Percentiles rank a stretch among this genome's conserved stretches.
Evolutionary conservation across 2,888 invertebrate genomes (phyloP).

Genomic region (Hydroisotoma schaefferi): DNA sequence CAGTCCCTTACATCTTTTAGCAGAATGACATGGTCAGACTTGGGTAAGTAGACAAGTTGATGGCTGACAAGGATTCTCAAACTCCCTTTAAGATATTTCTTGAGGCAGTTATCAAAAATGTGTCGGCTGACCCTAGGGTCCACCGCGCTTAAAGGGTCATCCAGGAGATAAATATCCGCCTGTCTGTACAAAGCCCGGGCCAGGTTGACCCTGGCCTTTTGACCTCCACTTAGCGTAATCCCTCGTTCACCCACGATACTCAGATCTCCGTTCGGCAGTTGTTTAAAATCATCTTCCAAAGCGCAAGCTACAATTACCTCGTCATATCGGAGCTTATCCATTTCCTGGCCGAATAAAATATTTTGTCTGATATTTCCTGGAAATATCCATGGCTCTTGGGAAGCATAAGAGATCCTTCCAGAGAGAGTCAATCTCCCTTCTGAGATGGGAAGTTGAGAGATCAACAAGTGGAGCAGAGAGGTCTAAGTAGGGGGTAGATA

Average conservation of each 20-base stretch:
- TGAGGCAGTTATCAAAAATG: conserved; percentile 54
- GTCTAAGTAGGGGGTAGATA: conserved; percentile 14
- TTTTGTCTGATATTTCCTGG: conserved; percentile 38
- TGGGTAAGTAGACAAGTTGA: conserved; percentile 73
- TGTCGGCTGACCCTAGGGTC: conserved; percentile 55
- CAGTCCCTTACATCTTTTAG: conserved; percentile 58
- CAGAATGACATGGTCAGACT: conserved; percentile 64
- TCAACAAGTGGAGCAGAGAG: conserved; percentile 49
- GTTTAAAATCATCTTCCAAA: conserved; percentile 47
- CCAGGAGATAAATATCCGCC: conserved; percentile 56
- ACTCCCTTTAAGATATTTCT: conserved; percentile 51
- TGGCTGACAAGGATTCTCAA: conserved; percentile 63
- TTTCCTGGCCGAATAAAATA: conserved; percentile 39
- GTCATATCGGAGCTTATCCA: conserved; percentile 32
- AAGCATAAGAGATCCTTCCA: conserved; percentile 53
- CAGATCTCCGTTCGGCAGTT: conserved; percentile 35
- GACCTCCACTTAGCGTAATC: conserved; percentile 74
- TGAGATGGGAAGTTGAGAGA: conserved; percentile 54
- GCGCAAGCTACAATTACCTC: conserved; percentile 57
- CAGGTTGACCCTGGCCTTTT: conserved; percentile 71
- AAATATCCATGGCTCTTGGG: conserved; percentile 46
- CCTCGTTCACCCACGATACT: conserved; percentile 39
- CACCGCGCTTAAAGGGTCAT: conserved; percentile 57
- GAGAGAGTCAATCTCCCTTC: conserved; percentile 51
- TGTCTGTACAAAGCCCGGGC: conserved; percentile 58